Evolutionary conservation across 2,113 vertebrate genomes (phyloP).

Genomic region (Muntiacus muntjak): DNA sequence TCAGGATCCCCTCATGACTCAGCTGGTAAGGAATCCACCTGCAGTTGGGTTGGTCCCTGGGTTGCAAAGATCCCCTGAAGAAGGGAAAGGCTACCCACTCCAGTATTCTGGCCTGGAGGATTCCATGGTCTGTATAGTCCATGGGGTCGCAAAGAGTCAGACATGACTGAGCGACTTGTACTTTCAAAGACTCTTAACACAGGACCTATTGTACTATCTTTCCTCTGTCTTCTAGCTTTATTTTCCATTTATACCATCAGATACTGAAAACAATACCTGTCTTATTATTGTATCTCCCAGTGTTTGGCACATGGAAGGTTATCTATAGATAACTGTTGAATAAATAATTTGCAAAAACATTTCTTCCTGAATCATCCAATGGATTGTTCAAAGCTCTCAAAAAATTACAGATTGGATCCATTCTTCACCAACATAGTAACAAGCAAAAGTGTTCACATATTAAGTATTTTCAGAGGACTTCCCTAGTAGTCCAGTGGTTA

Average conservation of each 20-base stretch:
- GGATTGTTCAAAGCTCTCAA: not conserved
- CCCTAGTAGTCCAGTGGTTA: not conserved
- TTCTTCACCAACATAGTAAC: not conserved
- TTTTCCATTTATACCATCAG: not conserved
- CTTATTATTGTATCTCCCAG: not conserved
- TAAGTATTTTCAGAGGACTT: not conserved
- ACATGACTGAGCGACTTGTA: not conserved
- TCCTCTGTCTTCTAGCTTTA: not conserved
- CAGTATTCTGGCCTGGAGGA: not conserved
- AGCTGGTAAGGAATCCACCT: not conserved
- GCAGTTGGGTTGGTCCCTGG: not conserved
- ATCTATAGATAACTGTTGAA: not conserved
- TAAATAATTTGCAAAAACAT: not conserved
- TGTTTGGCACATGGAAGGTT: not conserved
- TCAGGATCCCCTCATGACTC: not conserved
- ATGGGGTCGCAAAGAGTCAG: not conserved
- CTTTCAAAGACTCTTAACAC: not conserved
- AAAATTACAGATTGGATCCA: not conserved
- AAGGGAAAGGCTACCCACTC: not conserved
- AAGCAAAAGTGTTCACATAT: not conserved
- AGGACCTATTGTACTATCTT: not conserved
- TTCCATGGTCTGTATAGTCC: not conserved
- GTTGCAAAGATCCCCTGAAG: not conserved
- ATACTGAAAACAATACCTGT: not conserved
- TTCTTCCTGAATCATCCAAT: conserved; percentile 5